Evolutionary conservation across 2,888 invertebrate genomes (phyloP).

Genomic region (Melanotus villosus): DNA sequence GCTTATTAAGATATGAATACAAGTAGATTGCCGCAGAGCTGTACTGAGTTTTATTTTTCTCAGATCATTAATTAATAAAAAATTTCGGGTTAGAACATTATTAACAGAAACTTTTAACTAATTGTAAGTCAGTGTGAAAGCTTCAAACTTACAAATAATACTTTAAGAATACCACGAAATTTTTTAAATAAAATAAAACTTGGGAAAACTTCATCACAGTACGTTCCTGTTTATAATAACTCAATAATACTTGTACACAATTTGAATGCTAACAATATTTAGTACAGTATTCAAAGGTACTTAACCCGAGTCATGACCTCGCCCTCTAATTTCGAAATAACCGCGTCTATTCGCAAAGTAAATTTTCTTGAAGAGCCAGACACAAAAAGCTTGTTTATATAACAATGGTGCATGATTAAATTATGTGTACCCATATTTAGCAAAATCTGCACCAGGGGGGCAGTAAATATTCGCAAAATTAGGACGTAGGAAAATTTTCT

Average conservation of each 20-base stretch:
- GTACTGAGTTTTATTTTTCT: neutral
- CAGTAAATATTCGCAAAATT: neutral
- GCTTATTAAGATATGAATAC: conserved; percentile 40
- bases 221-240: neutral
- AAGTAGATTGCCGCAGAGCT: conserved; percentile 14
- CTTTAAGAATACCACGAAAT: no score
- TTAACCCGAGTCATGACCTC: conserved; percentile 23
- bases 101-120: no score
- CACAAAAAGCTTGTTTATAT: conserved; percentile 18
- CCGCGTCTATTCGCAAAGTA: conserved; percentile 21
- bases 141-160: no score
- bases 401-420: conserved; percentile 5
- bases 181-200: no score
- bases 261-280: conserved; percentile 14
- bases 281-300: conserved; percentile 25
- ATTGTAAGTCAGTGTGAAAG: no score
- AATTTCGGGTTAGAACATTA: neutral
- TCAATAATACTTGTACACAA: neutral
- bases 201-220: no score
- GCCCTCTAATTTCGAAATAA: conserved; percentile 27
- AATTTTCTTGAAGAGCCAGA: conserved; percentile 11
- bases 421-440: neutral
- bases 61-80: neutral
- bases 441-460: neutral
- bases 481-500: neutral